Evolutionary conservation across 2,888 invertebrate species (phyloP).

Genomic region (Autographa gamma): DNA sequence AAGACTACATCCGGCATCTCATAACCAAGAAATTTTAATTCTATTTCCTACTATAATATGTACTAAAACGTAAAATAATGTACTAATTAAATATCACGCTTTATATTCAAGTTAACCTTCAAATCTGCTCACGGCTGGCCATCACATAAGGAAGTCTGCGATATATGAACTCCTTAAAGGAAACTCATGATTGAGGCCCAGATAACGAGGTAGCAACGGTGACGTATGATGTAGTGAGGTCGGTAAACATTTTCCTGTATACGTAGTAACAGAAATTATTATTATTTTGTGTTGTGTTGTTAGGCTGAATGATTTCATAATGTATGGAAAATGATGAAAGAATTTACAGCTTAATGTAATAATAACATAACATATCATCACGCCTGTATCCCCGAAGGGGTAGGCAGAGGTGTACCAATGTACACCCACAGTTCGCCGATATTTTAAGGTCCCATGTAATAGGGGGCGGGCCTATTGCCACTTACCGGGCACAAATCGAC

Average conservation of each 20-base stretch:
- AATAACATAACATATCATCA: too few relatives aligned
- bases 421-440: too few relatives aligned
- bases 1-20: too few relatives aligned
- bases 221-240: conserved; percentile 31
- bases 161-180: conserved; percentile 31
- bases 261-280: background rate
- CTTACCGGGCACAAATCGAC: too few relatives aligned
- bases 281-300: background rate
- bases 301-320: background rate
- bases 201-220: conserved; percentile 32
- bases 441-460: too few relatives aligned
- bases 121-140: conserved; percentile 13
- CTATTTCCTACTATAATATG: too few relatives aligned
- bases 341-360: too few relatives aligned
- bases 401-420: too few relatives aligned
- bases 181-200: conserved; percentile 37
- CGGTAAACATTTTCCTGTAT: conserved; percentile 36
- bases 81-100: background rate
- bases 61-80: background rate
- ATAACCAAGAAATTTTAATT: too few relatives aligned
- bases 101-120: conserved; percentile 39
- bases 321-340: too few relatives aligned
- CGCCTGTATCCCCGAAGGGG: too few relatives aligned
- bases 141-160: conserved; percentile 49
- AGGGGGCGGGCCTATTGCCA: too few relatives aligned